Percentiles rank a stretch among this genome's conserved stretches.
Evolutionary conservation across 2,888 invertebrate genomes (phyloP).

Genomic region (Pandemis cinnamomeana): DNA sequence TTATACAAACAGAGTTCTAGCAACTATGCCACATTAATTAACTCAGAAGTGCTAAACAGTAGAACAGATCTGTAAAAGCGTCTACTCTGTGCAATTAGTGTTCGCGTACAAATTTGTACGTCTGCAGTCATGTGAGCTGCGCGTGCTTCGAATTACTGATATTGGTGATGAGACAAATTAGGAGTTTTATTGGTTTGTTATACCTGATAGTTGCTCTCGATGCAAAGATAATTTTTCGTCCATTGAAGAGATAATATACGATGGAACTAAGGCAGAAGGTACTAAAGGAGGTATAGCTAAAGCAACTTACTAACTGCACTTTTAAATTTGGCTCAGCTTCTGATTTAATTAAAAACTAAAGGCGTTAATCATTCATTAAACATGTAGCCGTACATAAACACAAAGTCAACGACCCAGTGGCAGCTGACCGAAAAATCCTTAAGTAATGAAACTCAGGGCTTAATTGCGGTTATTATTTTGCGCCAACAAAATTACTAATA

Average conservation of each 20-base stretch:
- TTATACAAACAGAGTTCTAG: conserved; percentile 28
- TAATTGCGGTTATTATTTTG: conserved; percentile 81
- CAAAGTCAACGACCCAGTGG: conserved; percentile 62
- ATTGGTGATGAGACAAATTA: conserved; percentile 70
- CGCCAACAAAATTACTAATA: conserved; percentile 81
- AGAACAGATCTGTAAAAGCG: conserved; percentile 55
- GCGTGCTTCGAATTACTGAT: conserved; percentile 77
- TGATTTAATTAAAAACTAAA: neutral
- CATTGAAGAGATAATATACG: neutral
- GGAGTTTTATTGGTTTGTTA: conserved; percentile 40
- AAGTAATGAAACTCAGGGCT: conserved; percentile 77
- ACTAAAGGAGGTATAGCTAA: no score
- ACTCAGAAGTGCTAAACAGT: conserved; percentile 57
- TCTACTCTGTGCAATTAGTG: conserved; percentile 76
- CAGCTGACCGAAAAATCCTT: conserved; percentile 65
- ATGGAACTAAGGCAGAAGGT: no score
- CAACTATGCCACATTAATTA: conserved; percentile 58
- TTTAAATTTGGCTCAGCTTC: neutral
- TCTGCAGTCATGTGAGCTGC: conserved; percentile 64
- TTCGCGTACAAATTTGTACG: conserved; percentile 63
- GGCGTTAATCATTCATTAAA: neutral
- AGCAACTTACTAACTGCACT: no score
- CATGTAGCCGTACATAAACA: conserved; percentile 54
- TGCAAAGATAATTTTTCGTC: neutral
- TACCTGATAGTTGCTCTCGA: neutral